Evolutionary conservation across 1,140 invertebrate species (phyloP), one percentile per base, ranked within the genome.

Genomic region (Formica exsecta): DNA sequence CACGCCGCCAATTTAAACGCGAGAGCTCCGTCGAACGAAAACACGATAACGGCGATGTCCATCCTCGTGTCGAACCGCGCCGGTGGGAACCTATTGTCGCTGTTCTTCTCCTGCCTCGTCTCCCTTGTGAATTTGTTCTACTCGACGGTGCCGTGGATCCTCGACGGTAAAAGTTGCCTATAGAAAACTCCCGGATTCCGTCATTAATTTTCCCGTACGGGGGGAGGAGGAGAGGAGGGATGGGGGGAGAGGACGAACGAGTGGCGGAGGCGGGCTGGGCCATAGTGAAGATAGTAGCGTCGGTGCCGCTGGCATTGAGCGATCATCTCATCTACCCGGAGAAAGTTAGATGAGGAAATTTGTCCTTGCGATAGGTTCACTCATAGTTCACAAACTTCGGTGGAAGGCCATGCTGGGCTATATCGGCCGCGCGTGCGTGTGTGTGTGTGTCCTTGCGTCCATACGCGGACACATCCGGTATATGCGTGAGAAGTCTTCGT

Each of bases 331-430:
- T 95, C 94, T 94, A 86, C 87, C 84, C 86, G 91, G 90, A 92
- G 90, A 95, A 95, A 95, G 94, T 95, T 95, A 94, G 94, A 95
- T 94, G 94, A 95, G 94, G 93, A 93, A 95, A 95, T 95, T 95
- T 95, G 94, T 95, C 93, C 92, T 87, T 88, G 91, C 92, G 93
- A 94, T 94, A 93, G 94, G 92, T 94, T 94, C 83, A 66, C 90
- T 92, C 93, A 94, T 93, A 94, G 94, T 94, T 95, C 88, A 87
- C 91, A 89, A 94, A 95, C 94, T 94, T 86, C 68, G 75, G 79
- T 84, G 86, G 85, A 91, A 88, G 90, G 85, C 74, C 87, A 86
- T 87, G 90, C 86, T 75, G 11, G 16, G 80, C 81, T 74, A 44
- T 57, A 70, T 22, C 65, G 75, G 51, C 19, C 36, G 48, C 22